These are phyloP conservation scores for Caenorhabditis sp. DNA, from an alignment of 2,888 invertebrate species.

Conservation along the genomic window DNA sequence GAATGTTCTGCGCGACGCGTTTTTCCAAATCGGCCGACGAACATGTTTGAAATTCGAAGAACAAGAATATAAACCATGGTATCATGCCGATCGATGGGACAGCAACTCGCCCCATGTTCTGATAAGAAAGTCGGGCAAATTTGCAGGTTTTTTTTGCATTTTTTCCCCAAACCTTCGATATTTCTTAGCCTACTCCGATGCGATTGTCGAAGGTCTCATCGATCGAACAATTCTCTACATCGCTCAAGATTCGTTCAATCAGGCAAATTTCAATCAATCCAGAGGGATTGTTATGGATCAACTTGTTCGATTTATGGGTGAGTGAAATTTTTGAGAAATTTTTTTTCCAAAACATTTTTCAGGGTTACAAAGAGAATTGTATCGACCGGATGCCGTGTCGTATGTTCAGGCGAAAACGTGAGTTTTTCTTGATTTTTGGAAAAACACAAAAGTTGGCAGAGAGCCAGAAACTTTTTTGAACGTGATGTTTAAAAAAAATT, in stretches of 20 bases:
- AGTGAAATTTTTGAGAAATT: conserved; percentile 8
- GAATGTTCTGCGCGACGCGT: conserved; percentile 57
- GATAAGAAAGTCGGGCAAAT: conserved; percentile 65
- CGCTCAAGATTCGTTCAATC: conserved; percentile 58
- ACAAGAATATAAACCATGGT: conserved; percentile 68
- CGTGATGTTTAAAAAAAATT: too few species aligned
- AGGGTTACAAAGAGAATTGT: conserved; percentile 60
- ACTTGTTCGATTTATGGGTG: conserved; percentile 64
- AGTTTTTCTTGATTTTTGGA: conserved; percentile 9
- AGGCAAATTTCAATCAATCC: conserved; percentile 42
- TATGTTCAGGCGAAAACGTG: conserved; percentile 56
- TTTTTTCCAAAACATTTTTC: conserved; percentile 14
- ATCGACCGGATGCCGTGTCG: conserved; percentile 65
- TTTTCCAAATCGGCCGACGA: conserved; percentile 61
- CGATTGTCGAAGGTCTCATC: conserved; percentile 62
- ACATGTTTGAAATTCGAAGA: conserved; percentile 64
- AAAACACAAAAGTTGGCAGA: too few species aligned
- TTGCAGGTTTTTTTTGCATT: conserved; percentile 42
- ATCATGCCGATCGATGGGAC: conserved; percentile 68
- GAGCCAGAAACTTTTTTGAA: not conserved
- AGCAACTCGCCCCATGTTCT: conserved; percentile 63
- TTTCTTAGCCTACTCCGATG: conserved; percentile 65
- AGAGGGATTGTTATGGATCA: conserved; percentile 68
- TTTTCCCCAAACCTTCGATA: too few species aligned
- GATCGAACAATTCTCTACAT: conserved; percentile 63